phyloP scores from a whole-genome alignment of 2,797 vertebrate genomes.

The Chrysocyon brachyurus region DNA sequence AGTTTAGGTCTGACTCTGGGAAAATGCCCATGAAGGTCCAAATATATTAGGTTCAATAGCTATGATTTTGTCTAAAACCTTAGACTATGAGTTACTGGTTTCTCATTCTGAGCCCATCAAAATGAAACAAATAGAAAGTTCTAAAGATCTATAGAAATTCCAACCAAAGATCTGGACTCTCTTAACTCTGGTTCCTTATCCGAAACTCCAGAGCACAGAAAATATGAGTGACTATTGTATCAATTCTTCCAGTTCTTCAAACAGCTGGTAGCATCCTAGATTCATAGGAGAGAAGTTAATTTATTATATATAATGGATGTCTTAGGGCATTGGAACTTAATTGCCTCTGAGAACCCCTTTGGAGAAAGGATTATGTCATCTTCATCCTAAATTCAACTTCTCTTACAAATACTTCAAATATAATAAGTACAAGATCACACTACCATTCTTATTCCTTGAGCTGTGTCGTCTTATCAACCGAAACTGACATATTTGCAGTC shows the following conservation, averaged over 20 bases:
- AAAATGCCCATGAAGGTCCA: not conserved
- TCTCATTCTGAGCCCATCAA: not conserved
- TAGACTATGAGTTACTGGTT: not conserved
- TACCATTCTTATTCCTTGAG: constrained; percentile 16
- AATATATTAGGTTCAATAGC: not conserved
- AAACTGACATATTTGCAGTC: not conserved
- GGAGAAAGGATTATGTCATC: not conserved
- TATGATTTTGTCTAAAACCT: not conserved
- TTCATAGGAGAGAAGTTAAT: not conserved
- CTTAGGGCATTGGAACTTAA: not conserved
- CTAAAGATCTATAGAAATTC: not conserved
- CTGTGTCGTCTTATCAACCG: not conserved
- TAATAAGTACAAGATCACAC: not conserved
- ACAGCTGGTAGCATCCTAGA: not conserved
- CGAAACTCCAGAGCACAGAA: not conserved
- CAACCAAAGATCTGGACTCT: not conserved
- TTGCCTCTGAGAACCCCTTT: not conserved
- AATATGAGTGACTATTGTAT: not conserved
- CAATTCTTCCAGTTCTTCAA: not conserved
- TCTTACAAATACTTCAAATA: constrained; percentile 14
- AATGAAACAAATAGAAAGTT: not conserved
- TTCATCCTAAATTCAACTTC: constrained; percentile 49
- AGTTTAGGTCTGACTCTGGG: not conserved
- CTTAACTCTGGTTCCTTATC: not conserved
- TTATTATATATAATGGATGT: not conserved